These are phyloP conservation scores for Accipiter cooperii DNA, from an alignment of 2,113 vertebrate species.

Conservation along the genomic window DNA sequence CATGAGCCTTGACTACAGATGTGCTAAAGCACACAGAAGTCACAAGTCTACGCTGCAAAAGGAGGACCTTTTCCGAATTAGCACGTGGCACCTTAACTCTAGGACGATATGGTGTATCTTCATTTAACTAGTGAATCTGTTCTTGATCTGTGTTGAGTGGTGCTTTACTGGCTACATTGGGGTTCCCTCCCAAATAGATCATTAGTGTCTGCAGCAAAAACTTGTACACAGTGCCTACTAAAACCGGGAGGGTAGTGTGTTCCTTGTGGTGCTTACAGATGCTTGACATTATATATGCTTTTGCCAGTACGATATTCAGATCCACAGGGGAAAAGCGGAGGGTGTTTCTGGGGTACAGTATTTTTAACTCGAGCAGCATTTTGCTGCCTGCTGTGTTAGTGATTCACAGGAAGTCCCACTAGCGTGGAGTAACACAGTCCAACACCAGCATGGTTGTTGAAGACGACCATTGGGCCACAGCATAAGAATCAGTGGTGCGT, in stretches of 20 bases:
- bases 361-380: accelerated
- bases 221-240: accelerated
- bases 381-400: not conserved
- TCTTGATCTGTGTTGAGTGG: not conserved
- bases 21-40: not conserved
- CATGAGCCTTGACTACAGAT: not conserved
- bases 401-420: accelerated
- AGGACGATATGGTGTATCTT: accelerated
- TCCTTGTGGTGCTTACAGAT: accelerated
- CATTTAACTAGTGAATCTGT: too few species aligned
- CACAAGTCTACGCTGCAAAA: not conserved
- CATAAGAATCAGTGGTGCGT: not conserved
- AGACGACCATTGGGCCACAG: not conserved
- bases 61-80: too few species aligned
- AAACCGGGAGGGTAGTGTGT: accelerated
- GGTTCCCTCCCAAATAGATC: not conserved
- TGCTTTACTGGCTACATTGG: accelerated
- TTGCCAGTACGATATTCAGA: not conserved
- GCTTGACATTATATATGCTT: accelerated
- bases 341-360: too few species aligned
- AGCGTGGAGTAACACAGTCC: accelerated
- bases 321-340: accelerated
- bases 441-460: not conserved
- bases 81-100: not conserved
- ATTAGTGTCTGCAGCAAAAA: not conserved